A percentile compares a stretch with the other conserved stretches of the same genome.
phyloP scores from a whole-genome alignment of 2,113 vertebrate species.

The Tiliqua scincoides region DNA sequence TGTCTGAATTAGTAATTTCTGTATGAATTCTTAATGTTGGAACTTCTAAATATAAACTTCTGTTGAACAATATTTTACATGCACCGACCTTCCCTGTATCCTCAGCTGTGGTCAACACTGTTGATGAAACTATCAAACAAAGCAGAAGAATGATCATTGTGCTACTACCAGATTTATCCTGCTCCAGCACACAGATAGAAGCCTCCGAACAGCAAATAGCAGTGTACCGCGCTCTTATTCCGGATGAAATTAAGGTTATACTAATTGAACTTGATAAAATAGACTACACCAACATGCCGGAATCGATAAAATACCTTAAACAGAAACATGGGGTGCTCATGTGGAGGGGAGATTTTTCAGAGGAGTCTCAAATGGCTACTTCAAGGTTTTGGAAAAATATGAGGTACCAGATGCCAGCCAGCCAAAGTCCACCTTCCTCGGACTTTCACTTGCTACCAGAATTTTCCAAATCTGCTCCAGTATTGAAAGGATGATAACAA shows the following conservation, averaged over 20 bases:
- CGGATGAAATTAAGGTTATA: constrained; percentile 80
- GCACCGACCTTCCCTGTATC: not conserved
- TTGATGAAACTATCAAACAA: constrained; percentile 71
- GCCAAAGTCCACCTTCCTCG: not conserved
- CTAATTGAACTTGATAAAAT: constrained; percentile 86
- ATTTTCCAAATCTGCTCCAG: not conserved
- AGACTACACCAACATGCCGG: constrained; percentile 79
- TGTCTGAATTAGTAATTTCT: constrained; percentile 1
- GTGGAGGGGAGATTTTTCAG: constrained; percentile 74
- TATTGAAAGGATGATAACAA: not conserved
- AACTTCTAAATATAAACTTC: not conserved
- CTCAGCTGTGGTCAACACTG: constrained; percentile 57
- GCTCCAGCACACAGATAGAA: constrained; percentile 41
- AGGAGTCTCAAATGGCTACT: constrained; percentile 59
- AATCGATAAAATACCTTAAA: constrained; percentile 83
- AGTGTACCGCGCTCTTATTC: constrained; percentile 80
- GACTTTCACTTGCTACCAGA: not conserved
- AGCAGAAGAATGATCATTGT: constrained; percentile 85
- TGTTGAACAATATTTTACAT: not conserved
- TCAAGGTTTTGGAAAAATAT: constrained; percentile 87
- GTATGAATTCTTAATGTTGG: not conserved
- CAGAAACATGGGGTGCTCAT: constrained; percentile 80
- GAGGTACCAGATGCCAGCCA: constrained; percentile 84
- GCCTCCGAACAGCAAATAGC: constrained; percentile 78
- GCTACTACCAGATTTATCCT: constrained; percentile 67